Evolutionary conservation across 2,888 invertebrate genomes (phyloP).

Genomic region (Polydrusus pterygomalis): DNA sequence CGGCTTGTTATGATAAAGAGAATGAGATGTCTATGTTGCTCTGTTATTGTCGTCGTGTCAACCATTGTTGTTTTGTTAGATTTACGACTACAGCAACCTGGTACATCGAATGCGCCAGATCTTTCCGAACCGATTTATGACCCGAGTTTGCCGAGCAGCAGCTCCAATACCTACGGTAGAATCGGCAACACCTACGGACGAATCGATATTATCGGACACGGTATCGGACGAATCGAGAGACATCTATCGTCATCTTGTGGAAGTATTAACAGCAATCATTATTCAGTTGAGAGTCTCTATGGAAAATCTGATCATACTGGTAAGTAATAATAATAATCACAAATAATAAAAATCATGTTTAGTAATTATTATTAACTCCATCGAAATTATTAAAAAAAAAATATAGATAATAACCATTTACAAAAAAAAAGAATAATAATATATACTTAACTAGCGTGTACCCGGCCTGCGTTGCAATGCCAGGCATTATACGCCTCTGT

Average conservation of each 20-base stretch:
- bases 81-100: constrained; percentile 48
- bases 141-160: constrained; percentile 64
- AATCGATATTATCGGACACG: constrained; percentile 74
- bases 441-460: no score
- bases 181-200: constrained; percentile 74
- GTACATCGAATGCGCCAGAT: constrained; percentile 46
- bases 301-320: constrained; percentile 65
- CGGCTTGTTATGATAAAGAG: no score
- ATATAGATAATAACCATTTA: no score
- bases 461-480: no score
- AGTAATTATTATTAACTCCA: no score
- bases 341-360: no score
- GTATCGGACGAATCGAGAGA: constrained; percentile 75
- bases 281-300: constrained; percentile 72
- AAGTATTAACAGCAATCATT: constrained; percentile 72
- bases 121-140: constrained; percentile 63
- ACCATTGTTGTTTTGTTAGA: constrained; percentile 13
- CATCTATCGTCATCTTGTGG: constrained; percentile 81
- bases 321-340: constrained; percentile 21
- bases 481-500: no score
- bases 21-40: no score
- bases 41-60: no score
- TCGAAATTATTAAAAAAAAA: no score
- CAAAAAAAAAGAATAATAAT: no score
- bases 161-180: constrained; percentile 69